Evolutionary conservation across 1,140 invertebrate species (phyloP).

Genomic region (Brachionus asplanchnoidis): DNA sequence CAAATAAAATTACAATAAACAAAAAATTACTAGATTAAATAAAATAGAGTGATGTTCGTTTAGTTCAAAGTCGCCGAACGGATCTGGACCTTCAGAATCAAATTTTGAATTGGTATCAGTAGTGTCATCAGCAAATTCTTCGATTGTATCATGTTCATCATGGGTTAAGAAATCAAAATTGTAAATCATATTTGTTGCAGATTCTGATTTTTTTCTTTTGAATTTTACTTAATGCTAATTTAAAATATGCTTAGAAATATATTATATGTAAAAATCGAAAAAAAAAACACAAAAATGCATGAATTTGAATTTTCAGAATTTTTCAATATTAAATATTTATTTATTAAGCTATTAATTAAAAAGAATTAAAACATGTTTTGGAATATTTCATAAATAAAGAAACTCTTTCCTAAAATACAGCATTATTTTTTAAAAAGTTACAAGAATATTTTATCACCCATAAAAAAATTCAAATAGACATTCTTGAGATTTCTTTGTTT

Average conservation of each 20-base stretch:
- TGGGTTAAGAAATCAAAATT: neutral
- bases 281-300: neutral
- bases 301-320: too few relatives aligned
- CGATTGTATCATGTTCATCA: neutral
- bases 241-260: neutral
- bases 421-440: too few relatives aligned
- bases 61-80: neutral
- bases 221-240: neutral
- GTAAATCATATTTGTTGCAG: neutral
- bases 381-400: too few relatives aligned
- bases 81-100: neutral
- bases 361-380: too few relatives aligned
- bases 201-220: neutral
- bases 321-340: too few relatives aligned
- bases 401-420: too few relatives aligned
- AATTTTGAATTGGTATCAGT: neutral
- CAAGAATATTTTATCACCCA: too few relatives aligned
- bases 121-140: neutral
- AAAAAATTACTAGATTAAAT: neutral
- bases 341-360: too few relatives aligned
- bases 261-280: neutral
- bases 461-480: too few relatives aligned
- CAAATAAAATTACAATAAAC: neutral
- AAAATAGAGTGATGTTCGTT: neutral
- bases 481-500: too few relatives aligned